Percentiles rank a stretch among this genome's conserved stretches.
These are phyloP conservation scores for Azorinus chamasolen DNA, from an alignment of 2,888 invertebrate genomes.

Conservation along the genomic window DNA sequence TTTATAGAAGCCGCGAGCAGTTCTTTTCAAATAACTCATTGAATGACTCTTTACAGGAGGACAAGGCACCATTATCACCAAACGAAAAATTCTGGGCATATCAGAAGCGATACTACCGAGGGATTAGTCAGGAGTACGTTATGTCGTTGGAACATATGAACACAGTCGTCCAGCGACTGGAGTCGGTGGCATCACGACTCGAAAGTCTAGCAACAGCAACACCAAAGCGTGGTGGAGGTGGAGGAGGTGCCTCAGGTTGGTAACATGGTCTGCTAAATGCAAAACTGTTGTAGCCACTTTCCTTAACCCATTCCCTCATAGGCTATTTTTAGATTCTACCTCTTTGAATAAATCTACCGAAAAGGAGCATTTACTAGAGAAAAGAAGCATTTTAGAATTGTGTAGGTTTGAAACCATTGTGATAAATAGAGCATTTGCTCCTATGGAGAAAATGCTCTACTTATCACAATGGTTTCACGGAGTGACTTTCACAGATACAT, in stretches of 20 bases:
- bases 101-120: constrained; percentile 18
- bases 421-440: too few relatives aligned
- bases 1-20: constrained; percentile 48
- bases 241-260: constrained; percentile 7
- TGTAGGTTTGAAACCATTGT: too few relatives aligned
- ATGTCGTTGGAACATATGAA: constrained; percentile 88
- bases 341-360: too few relatives aligned
- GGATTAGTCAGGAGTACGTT: constrained; percentile 34
- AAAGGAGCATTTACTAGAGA: too few relatives aligned
- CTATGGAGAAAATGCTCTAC: too few relatives aligned
- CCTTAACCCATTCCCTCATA: too few relatives aligned
- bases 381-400: too few relatives aligned
- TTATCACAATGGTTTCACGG: too few relatives aligned
- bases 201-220: constrained; percentile 83
- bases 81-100: constrained; percentile 49
- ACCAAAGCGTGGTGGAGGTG: constrained; percentile 16
- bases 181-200: constrained; percentile 91
- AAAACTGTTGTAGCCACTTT: background rate
- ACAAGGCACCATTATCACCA: constrained; percentile 30
- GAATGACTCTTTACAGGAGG: constrained; percentile 49
- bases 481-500: too few relatives aligned
- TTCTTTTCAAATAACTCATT: constrained; percentile 51
- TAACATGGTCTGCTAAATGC: background rate
- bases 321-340: too few relatives aligned
- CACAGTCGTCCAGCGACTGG: constrained; percentile 91